Percentiles rank a stretch among this genome's conserved stretches.
Evolutionary conservation across 2,888 invertebrate species (phyloP).

Genomic region (Oeneis ivallda): DNA sequence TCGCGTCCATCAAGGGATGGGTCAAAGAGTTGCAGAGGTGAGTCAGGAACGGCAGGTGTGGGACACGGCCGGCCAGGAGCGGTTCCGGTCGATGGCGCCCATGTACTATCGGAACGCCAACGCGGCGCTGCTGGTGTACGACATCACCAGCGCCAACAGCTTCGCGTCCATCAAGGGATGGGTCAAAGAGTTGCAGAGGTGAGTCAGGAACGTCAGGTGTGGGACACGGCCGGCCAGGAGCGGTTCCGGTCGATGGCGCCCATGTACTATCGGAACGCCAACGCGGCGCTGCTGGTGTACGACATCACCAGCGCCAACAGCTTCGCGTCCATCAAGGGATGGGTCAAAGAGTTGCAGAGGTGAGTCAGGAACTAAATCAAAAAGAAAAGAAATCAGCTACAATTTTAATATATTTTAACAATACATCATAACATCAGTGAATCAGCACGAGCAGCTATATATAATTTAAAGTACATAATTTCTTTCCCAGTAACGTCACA

Average conservation of each 20-base stretch:
- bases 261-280: constrained; percentile 96
- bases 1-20: constrained; percentile 92
- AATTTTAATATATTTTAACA: too few relatives aligned
- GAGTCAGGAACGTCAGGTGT: constrained; percentile 84
- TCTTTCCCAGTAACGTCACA: constrained; percentile 84
- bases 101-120: constrained; percentile 97
- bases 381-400: too few relatives aligned
- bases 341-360: constrained; percentile 90
- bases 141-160: constrained; percentile 88
- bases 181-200: constrained; percentile 88
- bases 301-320: constrained; percentile 90
- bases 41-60: constrained; percentile 86
- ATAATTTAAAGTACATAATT: not conserved
- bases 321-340: constrained; percentile 90
- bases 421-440: too few relatives aligned
- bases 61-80: constrained; percentile 94
- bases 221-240: constrained; percentile 95
- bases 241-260: constrained; percentile 95
- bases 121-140: constrained; percentile 93
- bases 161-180: constrained; percentile 92
- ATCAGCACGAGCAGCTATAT: too few relatives aligned
- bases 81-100: constrained; percentile 95
- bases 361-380: too few relatives aligned
- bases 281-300: constrained; percentile 93
- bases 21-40: constrained; percentile 87